Base-by-base conservation (phyloP, 2,113 vertebrate species). In the Argyrosomus japonicus region DNA sequence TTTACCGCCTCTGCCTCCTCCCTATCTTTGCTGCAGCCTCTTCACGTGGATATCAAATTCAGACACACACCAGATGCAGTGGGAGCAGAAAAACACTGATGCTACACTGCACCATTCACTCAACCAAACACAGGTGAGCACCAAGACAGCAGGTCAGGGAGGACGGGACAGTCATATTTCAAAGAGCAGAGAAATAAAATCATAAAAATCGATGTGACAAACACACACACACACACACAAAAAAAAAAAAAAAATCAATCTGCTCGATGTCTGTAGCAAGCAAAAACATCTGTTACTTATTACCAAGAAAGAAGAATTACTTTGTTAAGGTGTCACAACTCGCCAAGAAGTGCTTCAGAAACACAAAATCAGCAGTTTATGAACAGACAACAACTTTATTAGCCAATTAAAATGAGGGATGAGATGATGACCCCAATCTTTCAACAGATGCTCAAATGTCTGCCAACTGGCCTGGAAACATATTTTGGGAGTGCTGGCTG, bases 31-130 rank as follows among this genome's bases (percentile, higher is more conserved):
- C 65, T 81, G 88, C 76, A 85, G 79, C 61, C 27, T 73, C 29
- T 84, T 73, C 32, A 32, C 53, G 32, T 36, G 48, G 58, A 82
- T 71, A 29, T 86, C 60, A n/a, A 43, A 89, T 87, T 88, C 79
- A 83, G 84, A 82, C 71, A 87, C 83, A 87, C 56, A 73, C 58
- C 13, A 60, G 67, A 74, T 85, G 68, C 80, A 87, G 88, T 8
- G 57, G 81, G 69, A 80, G 61, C 47, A 69, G 62, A 65, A 81
- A 36, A 62, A 62, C 51, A 25, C 61, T 32, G 29, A 75, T 25
- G 29, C 68, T 67, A 75, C 61, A 78, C 84, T 70, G 73, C 81
- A 73, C 61, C 56, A 77, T 68, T 79, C 67, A 81, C 53, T 62
- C 51, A 68, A n/a, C 73, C 8, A 40, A 27, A 58, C 43, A 47